Evolutionary conservation across 64 coral and sea anemone species (phyloP).

Genomic region (Orbicella faveolata): DNA sequence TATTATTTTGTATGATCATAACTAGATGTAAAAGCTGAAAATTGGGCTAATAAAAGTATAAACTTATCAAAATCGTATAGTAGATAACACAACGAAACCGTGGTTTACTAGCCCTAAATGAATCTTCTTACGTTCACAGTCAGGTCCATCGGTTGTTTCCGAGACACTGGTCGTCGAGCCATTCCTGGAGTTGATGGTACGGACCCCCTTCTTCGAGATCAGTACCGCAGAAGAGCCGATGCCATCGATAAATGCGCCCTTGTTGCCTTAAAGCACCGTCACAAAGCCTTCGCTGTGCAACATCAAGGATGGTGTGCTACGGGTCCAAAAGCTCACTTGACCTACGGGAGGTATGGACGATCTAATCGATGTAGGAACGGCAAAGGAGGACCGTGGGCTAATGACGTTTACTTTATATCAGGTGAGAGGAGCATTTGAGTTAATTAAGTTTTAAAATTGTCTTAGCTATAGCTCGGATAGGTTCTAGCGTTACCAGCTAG

Average conservation of each 20-base stretch:
- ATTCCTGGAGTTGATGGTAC: slow-evolving; percentile 36
- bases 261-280: slow-evolving; percentile 36
- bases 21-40: background rate
- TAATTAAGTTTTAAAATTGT: too few species aligned
- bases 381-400: slow-evolving; percentile 75
- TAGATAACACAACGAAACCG: background rate
- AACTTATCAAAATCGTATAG: too few species aligned
- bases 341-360: slow-evolving; percentile 64
- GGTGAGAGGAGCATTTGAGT: slow-evolving; percentile 12
- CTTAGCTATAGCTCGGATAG: too few species aligned
- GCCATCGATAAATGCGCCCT: slow-evolving; percentile 61
- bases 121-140: background rate
- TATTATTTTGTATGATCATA: background rate
- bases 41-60: too few species aligned
- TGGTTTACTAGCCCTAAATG: background rate
- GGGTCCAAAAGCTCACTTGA: slow-evolving; percentile 49
- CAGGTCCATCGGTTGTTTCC: slow-evolving; percentile 24
- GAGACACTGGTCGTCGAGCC: slow-evolving; percentile 49
- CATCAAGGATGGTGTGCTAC: slow-evolving; percentile 67
- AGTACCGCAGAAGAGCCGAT: slow-evolving; percentile 28
- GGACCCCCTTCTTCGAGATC: slow-evolving; percentile 24
- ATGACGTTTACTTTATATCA: slow-evolving; percentile 59
- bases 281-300: slow-evolving; percentile 53
- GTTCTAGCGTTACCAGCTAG: too few species aligned
- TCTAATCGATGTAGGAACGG: slow-evolving; percentile 50